Base-by-base conservation (phyloP, 35 echinoderm and acorn worm species). In the Lytechinus pictus region DNA sequence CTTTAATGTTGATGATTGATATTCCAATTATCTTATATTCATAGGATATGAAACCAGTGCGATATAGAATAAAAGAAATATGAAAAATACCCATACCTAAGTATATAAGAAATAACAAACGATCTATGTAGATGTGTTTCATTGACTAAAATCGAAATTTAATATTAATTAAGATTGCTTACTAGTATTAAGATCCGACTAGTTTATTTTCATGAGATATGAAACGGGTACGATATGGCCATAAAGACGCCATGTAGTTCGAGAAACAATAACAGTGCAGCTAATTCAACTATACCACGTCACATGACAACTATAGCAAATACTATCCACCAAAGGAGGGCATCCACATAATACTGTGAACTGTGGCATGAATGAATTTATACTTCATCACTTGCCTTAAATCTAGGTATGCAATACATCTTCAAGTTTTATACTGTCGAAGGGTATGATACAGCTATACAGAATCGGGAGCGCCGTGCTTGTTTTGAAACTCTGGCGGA, bases 401-500 rank as follows among this genome's bases (percentile, higher is more conserved):
- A 71, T 5, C 24, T 4, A 71, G 61, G 61, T 71, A 71, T 71
- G 5, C 16, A 71, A 13, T 71, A 71, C 61, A 21, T 71, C 24
- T 21, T 4, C 13, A 71, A 13, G 14, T 13, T 16, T 71, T 71
- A 71, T 13, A 4, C 0, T 71, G 61, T 21, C 13, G 61, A 71
- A 79, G 66, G n/a, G 1, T 5, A 79, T 24, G 14, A 79, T 7
- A 24, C n/a, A 19, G n/a, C 21, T 24, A n/a, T 24, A 7, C 19
- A 24, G 14, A 24, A 79, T 79, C 66, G 66, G 5, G 66, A 79
- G 66, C 66, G n/a, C 21, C 66, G n/a, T 24, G 19, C 66, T 79
- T 79, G 66, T 79, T 79, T 79, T 79, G 66, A 79, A 79, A 79
- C 66, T 79, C 66, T n/a, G 16, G 66, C n/a, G 66, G 66, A 79